phyloP scores from a whole-genome alignment of 2,797 vertebrate genomes.

The Eulemur albifrons region DNA sequence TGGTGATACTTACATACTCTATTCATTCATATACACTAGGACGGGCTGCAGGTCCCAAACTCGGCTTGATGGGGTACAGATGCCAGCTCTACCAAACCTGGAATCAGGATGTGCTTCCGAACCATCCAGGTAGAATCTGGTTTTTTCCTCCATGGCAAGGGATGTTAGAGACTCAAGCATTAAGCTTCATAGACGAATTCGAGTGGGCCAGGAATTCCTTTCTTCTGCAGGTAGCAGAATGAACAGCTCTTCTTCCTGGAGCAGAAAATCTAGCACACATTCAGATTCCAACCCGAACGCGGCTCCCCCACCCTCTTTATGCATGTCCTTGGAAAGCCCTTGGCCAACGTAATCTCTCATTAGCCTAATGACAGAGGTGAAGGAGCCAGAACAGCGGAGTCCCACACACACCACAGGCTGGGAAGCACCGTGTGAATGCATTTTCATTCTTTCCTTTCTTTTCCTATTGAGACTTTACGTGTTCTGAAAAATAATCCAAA shows the following conservation, averaged over 20 bases:
- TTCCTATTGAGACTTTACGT: conserved; percentile 36
- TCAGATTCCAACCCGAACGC: conserved; percentile 73
- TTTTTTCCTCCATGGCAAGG: conserved; percentile 59
- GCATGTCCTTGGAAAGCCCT: conserved; percentile 23
- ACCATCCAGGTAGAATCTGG: conserved; percentile 50
- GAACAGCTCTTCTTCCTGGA: conserved; percentile 68
- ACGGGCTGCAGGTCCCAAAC: conserved; percentile 74
- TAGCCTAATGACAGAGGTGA: conserved; percentile 36
- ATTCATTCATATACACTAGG: conserved; percentile 77
- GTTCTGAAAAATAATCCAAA: conserved; percentile 72
- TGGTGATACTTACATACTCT: conserved; percentile 73
- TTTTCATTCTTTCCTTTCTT: conserved; percentile 57
- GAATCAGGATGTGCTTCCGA: conserved; percentile 80
- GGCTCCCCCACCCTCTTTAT: conserved; percentile 2
- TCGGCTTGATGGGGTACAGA: conserved; percentile 75
- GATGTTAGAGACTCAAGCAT: conserved; percentile 50
- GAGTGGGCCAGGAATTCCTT: conserved; percentile 51
- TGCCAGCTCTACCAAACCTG: conserved; percentile 75
- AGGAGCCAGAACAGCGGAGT: conserved; percentile 43
- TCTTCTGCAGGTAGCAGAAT: conserved; percentile 28
- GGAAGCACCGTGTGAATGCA: not conserved
- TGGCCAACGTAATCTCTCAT: conserved; percentile 4
- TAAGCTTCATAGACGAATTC: conserved; percentile 62
- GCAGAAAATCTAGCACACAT: conserved; percentile 74
- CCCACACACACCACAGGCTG: conserved; percentile 72